These are phyloP conservation scores for Nemapogon koenigi DNA, from an alignment of 2,888 invertebrate species.

Conservation along the genomic window DNA sequence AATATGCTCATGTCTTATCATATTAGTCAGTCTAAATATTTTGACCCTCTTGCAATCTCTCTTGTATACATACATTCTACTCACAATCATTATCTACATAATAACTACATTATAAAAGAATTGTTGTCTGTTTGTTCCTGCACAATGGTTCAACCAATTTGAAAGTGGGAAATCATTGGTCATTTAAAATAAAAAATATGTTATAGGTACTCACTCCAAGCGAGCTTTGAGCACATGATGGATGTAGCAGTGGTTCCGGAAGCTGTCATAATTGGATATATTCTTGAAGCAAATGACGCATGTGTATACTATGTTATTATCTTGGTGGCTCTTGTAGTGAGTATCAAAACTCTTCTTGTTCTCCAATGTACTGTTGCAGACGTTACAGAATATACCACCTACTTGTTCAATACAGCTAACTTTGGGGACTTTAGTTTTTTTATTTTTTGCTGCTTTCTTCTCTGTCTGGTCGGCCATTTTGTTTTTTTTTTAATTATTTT, in stretches of 20 bases:
- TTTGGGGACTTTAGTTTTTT: constrained; percentile 22
- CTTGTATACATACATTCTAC: too few species aligned
- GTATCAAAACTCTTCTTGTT: constrained; percentile 59
- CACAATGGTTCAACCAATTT: too few species aligned
- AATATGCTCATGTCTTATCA: too few species aligned
- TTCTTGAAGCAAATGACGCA: constrained; percentile 64
- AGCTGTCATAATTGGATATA: constrained; percentile 58
- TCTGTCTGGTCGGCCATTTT: too few species aligned
- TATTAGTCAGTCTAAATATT: too few species aligned
- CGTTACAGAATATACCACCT: constrained; percentile 64
- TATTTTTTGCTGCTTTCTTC: too few species aligned
- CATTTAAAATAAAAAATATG: neutral
- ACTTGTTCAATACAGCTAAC: constrained; percentile 41
- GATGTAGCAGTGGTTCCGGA: constrained; percentile 66
- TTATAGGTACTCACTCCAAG: constrained; percentile 46
- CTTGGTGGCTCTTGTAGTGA: constrained; percentile 49
- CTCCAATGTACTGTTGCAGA: constrained; percentile 55
- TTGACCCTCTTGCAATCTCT: too few species aligned
- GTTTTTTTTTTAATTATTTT: too few species aligned
- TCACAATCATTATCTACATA: too few species aligned
- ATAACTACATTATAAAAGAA: too few species aligned
- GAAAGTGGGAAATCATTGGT: too few species aligned
- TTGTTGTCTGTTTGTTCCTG: too few species aligned
- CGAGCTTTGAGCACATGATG: constrained; percentile 61
- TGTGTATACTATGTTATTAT: constrained; percentile 46